These are phyloP conservation scores for Oligia strigilis DNA, from an alignment of 2,888 invertebrate genomes.

Conservation along the genomic window DNA sequence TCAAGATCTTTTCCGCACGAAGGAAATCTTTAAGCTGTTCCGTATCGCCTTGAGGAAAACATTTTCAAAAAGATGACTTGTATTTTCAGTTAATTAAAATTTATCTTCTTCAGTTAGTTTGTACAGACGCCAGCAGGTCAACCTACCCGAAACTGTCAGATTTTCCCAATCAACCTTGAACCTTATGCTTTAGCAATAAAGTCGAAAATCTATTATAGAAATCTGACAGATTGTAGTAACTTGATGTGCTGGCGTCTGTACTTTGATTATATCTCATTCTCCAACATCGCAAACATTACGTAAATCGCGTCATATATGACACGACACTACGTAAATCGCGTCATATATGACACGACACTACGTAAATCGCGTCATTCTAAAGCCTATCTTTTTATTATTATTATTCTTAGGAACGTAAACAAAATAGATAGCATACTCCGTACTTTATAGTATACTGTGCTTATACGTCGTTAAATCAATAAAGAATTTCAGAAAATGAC, in stretches of 20 bases:
- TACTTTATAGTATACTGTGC: neutral
- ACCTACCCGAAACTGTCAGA: no score
- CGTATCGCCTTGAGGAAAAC: neutral
- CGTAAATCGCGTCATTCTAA: neutral
- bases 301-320: neutral
- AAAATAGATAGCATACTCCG: neutral
- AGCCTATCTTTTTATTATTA: neutral
- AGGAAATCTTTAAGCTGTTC: neutral
- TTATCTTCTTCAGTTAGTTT: neutral
- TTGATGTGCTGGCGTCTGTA: no score
- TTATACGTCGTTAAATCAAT: conserved; percentile 4
- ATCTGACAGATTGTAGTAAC: no score
- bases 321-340: neutral
- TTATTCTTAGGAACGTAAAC: conserved; percentile 11
- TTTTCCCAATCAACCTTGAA: no score
- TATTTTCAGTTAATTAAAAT: neutral
- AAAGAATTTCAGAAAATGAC: conserved; percentile 4
- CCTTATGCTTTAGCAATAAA: no score
- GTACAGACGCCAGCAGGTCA: no score
- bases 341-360: neutral
- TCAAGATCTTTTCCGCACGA: neutral
- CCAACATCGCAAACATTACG: neutral
- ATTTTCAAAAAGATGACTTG: neutral
- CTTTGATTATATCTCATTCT: neutral
- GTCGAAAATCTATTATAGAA: no score